Conservation (phyloP, 2,888 invertebrate species). For the Rotaria socialis region DNA sequence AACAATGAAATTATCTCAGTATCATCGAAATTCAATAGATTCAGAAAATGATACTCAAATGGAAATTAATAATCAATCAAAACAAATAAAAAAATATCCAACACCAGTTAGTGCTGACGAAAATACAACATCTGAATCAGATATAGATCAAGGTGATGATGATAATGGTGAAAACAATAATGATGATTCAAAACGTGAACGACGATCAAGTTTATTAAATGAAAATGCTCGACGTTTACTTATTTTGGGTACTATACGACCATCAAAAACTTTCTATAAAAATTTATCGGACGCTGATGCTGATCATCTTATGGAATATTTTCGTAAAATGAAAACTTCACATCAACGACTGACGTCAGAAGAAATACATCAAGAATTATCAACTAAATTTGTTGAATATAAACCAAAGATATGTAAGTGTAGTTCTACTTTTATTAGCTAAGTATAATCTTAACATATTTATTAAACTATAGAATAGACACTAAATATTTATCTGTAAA, state of each 20-base stretch:
- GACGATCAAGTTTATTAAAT: constrained; percentile 26
- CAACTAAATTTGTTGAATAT: constrained; percentile 1
- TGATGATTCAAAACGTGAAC: not conserved
- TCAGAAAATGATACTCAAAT: not conserved
- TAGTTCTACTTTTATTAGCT: too few relatives aligned
- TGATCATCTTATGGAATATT: constrained; percentile 42
- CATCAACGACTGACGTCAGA: not conserved
- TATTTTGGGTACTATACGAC: constrained; percentile 42
- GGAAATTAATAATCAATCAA: not conserved
- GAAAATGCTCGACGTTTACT: constrained; percentile 41
- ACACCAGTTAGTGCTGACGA: not conserved
- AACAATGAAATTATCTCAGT: not conserved
- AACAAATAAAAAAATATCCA: not conserved
- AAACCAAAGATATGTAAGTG: constrained; percentile 26
- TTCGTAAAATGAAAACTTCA: not conserved
- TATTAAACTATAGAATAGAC: too few relatives aligned
- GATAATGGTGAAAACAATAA: not conserved
- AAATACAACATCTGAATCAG: not conserved
- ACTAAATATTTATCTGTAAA: not conserved
- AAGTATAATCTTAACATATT: too few relatives aligned
- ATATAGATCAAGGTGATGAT: not conserved
- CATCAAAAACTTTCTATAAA: constrained; percentile 45
- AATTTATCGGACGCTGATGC: constrained; percentile 42
- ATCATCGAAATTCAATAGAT: not conserved
- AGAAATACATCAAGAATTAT: not conserved